Evolutionary conservation across 2,888 invertebrate species (phyloP), one percentile per base, ranked within the genome.

Genomic region (Diarsia rubi): DNA sequence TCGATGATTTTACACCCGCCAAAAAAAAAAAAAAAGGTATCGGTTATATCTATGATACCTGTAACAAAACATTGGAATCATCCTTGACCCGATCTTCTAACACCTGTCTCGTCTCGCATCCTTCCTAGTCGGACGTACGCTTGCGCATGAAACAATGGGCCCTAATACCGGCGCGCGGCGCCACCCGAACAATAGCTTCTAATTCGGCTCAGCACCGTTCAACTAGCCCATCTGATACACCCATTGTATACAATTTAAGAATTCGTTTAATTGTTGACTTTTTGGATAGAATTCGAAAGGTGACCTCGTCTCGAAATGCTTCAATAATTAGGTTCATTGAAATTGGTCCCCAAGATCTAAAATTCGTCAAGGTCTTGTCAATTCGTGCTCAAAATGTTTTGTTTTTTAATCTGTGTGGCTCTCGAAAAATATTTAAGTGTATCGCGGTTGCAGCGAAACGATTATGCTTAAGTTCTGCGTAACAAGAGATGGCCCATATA

Each of bases 11-110:
- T n/a, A n/a, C n/a, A n/a, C n/a, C n/a, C n/a, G n/a, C n/a, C n/a
- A n/a, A n/a, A n/a, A n/a, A n/a, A n/a, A n/a, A n/a, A n/a, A n/a
- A n/a, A n/a, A n/a, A n/a, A 70, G 19, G 57, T 74, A 81, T 84
- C 68, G 24, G 24, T 75, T 31, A n/a, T 24, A 84, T 73, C 66
- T 68, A 49, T 79, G 57, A 44, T 69, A 75, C 68, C 42, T 67
- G 73, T 71, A 88, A 87, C 88, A 86, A 78, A 79, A 79, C 75
- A 85, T 83, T 83, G 72, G 37, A 75, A 84, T 79, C 85, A 91
- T 91, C 92, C 92, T 93, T 93, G 93, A 93, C 93, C 92, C 79
- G 87, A 81, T 81, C 85, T 79, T 75, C 63, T 82, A 82, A 86
- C 92, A 93, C 93, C 91, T 92, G 93, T 86, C 88, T 83, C 69